These are phyloP conservation scores for Isichthys henryi DNA, from an alignment of 2,113 vertebrate genomes.

Conservation along the genomic window DNA sequence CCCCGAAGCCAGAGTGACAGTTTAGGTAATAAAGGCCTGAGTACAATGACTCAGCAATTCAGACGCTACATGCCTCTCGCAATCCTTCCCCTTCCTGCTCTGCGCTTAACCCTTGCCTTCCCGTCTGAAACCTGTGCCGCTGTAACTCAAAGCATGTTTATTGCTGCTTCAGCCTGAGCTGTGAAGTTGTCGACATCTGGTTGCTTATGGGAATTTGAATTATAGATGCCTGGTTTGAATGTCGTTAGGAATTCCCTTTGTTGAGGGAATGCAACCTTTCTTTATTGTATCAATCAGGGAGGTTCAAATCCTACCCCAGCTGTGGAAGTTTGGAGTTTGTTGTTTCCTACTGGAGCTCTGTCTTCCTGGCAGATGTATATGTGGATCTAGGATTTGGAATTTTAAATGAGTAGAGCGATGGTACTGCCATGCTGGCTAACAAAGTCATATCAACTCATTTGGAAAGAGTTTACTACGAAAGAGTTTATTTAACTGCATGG, in stretches of 20 bases:
- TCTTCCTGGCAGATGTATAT: not conserved
- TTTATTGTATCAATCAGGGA: not conserved
- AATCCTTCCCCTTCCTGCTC: not conserved
- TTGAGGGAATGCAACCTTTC: not conserved
- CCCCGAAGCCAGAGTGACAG: conserved; percentile 14
- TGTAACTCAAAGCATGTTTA: not conserved
- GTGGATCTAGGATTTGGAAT: not conserved
- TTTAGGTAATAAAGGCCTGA: conserved; percentile 18
- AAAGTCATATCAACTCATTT: not conserved
- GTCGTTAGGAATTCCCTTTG: conserved; percentile 7
- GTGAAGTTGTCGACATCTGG: not conserved
- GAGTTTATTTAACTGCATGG: not conserved
- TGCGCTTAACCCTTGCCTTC: conserved; percentile 5
- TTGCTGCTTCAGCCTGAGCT: not conserved
- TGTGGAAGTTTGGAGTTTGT: not conserved
- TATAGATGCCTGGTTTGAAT: conserved; percentile 15
- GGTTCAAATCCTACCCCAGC: not conserved
- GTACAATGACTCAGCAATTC: conserved; percentile 25
- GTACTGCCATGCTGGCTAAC: not conserved
- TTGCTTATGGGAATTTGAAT: conserved; percentile 7
- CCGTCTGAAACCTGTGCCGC: not conserved
- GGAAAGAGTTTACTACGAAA: not conserved
- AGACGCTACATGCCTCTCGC: not conserved
- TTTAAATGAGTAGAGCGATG: not conserved
- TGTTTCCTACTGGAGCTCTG: not conserved